Conservation (phyloP, 2,797 vertebrate species). For the Crenichthys baileyi region DNA sequence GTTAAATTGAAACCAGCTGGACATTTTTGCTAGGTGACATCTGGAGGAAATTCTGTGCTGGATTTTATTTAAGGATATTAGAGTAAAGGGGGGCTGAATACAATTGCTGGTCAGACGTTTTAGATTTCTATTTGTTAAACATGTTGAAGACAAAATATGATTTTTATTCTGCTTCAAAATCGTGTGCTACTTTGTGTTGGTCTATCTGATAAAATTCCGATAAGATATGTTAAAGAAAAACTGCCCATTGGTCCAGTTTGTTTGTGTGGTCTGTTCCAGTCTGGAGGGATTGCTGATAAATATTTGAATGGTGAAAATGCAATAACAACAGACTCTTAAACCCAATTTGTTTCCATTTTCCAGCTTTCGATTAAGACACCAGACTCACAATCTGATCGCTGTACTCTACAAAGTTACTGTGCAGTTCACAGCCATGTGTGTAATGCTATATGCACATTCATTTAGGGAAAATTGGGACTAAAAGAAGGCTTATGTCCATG, state of each 20-base stretch:
- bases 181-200: background rate
- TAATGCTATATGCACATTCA: constrained; percentile 34
- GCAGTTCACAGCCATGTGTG: constrained; percentile 26
- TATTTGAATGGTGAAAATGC: constrained; percentile 65
- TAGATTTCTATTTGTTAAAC: background rate
- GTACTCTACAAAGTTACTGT: constrained; percentile 30
- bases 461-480: constrained; percentile 8
- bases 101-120: background rate
- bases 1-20: background rate
- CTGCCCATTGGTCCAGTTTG: constrained; percentile 17
- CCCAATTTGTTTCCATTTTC: constrained; percentile 68
- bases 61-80: background rate
- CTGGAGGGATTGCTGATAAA: constrained; percentile 53
- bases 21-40: background rate
- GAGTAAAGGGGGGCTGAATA: background rate
- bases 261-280: constrained; percentile 29
- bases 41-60: background rate
- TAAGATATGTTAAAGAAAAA: background rate
- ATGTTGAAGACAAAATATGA: background rate
- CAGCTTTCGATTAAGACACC: constrained; percentile 57
- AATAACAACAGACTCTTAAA: constrained; percentile 59
- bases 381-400: constrained; percentile 52
- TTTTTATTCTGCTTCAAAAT: background rate
- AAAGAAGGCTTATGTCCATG: constrained; percentile 21
- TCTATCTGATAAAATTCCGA: background rate